Evolutionary conservation across 92 coral and sea anemone species (phyloP).

Genomic region (Palythoa caribaeorum): DNA sequence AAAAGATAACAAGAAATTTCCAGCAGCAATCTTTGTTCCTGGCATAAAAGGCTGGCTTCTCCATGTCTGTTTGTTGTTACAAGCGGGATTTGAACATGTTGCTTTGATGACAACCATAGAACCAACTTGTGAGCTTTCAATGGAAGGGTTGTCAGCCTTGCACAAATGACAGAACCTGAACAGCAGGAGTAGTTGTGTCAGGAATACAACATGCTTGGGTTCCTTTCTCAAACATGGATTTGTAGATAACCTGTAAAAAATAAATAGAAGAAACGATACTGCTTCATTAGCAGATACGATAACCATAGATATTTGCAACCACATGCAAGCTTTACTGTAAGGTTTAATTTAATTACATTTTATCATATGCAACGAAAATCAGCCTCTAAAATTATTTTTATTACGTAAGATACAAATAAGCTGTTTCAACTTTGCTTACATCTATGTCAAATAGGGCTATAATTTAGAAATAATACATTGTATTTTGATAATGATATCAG

Average conservation of each 20-base stretch:
- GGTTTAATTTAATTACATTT: neutral
- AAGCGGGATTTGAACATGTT: slow-evolving; percentile 36
- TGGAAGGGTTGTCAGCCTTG: slow-evolving; percentile 54
- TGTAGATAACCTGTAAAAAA: slow-evolving; percentile 2
- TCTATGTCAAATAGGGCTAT: slow-evolving; percentile 1
- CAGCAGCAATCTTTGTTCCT: slow-evolving; percentile 63
- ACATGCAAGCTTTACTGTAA: neutral
- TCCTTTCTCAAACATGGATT: slow-evolving; percentile 34
- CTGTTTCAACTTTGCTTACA: slow-evolving; percentile 4
- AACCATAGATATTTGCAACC: slow-evolving; percentile 2
- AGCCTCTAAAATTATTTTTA: neutral
- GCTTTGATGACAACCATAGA: slow-evolving; percentile 55
- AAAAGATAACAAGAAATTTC: slow-evolving; percentile 59
- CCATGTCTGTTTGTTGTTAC: slow-evolving; percentile 49
- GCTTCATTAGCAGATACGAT: neutral
- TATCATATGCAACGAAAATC: neutral
- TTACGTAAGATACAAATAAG: neutral
- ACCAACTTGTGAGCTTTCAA: slow-evolving; percentile 43
- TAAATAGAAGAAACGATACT: neutral
- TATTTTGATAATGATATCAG: neutral
- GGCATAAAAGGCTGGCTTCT: slow-evolving; percentile 61
- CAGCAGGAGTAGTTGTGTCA: slow-evolving; percentile 46
- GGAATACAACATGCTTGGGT: slow-evolving; percentile 55
- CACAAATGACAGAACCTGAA: slow-evolving; percentile 57
- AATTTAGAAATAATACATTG: neutral